phyloP scores from a whole-genome alignment of 2,113 vertebrate genomes.

The Pelmatolapia mariae region DNA sequence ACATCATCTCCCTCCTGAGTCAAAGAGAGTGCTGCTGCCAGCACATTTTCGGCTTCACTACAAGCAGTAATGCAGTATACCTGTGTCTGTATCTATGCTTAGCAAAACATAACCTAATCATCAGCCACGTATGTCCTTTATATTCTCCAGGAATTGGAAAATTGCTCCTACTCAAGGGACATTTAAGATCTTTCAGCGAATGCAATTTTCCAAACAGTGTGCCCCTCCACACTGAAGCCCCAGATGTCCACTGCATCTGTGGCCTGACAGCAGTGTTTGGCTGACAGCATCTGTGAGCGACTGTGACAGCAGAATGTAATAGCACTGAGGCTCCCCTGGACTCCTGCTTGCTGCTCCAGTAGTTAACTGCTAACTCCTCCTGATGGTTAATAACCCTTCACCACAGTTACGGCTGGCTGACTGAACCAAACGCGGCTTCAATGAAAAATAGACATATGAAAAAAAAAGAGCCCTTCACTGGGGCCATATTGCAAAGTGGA shows the following conservation, averaged over 20 bases:
- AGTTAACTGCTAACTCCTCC: slow-evolving; percentile 63
- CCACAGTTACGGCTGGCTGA: slow-evolving; percentile 55
- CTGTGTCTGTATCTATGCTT: background rate
- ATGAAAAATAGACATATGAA: slow-evolving; percentile 55
- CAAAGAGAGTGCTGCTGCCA: slow-evolving; percentile 20
- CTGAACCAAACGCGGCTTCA: slow-evolving; percentile 42
- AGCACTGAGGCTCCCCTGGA: slow-evolving; percentile 45
- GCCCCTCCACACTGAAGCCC: slow-evolving; percentile 15
- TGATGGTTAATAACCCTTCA: slow-evolving; percentile 69
- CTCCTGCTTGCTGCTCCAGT: slow-evolving; percentile 50
- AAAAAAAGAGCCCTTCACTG: slow-evolving; percentile 37
- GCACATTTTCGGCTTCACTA: slow-evolving; percentile 28
- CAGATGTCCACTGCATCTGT: slow-evolving; percentile 53
- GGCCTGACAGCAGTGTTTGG: slow-evolving; percentile 48
- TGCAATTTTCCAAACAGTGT: slow-evolving; percentile 19
- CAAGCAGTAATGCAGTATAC: slow-evolving; percentile 1
- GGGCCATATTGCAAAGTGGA: slow-evolving; percentile 18
- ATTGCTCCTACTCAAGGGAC: background rate
- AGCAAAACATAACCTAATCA: background rate
- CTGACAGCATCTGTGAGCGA: slow-evolving; percentile 61
- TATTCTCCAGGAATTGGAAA: background rate
- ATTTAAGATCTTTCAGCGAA: background rate
- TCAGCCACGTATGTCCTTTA: background rate
- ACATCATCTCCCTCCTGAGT: slow-evolving; percentile 29
- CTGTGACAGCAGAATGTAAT: slow-evolving; percentile 65